These are phyloP conservation scores for Amyelois transitella DNA, from an alignment of 1,140 invertebrate genomes.

Conservation along the genomic window DNA sequence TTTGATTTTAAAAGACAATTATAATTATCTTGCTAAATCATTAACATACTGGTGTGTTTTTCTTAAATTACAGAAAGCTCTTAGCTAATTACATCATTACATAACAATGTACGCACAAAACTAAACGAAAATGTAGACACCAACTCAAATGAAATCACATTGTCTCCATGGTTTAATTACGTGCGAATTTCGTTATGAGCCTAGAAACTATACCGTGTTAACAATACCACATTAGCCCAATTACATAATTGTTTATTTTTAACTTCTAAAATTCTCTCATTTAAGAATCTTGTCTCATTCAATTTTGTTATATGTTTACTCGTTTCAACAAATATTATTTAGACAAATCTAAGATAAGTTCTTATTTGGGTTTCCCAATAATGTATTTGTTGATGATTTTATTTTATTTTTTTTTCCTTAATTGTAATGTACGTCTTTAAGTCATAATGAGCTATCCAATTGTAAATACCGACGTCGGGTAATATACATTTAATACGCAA, in stretches of 20 bases:
- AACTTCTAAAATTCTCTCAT: too few relatives aligned
- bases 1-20: too few relatives aligned
- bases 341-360: too few relatives aligned
- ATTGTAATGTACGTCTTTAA: too few relatives aligned
- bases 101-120: background rate
- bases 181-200: background rate
- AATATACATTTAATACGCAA: background rate
- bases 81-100: background rate
- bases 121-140: background rate
- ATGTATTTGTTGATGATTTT: too few relatives aligned
- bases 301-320: background rate
- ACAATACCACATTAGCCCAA: background rate
- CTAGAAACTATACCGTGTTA: background rate
- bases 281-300: background rate
- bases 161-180: background rate
- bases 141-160: background rate
- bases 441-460: background rate
- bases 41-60: background rate
- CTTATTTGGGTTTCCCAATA: too few relatives aligned
- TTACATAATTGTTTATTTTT: background rate
- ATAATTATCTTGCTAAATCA: background rate
- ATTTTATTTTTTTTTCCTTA: too few relatives aligned
- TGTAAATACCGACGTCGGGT: background rate
- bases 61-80: background rate
- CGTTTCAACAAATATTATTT: too few relatives aligned